Evolutionary conservation across 2,113 vertebrate species (phyloP).

Genomic region (Strix uralensis): DNA sequence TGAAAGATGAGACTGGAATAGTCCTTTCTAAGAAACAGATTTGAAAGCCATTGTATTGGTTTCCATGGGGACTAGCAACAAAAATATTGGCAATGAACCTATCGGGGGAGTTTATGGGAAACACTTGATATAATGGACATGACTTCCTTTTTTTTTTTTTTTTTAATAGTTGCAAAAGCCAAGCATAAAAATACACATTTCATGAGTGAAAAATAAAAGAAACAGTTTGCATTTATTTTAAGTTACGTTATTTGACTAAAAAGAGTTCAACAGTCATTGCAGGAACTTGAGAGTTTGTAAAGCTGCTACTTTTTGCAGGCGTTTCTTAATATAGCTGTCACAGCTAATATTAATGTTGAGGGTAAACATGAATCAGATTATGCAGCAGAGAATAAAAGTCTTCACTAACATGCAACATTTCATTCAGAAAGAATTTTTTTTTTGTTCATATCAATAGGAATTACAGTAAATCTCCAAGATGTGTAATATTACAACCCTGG

Average conservation of each 20-base stretch:
- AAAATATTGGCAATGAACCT: conserved; percentile 29
- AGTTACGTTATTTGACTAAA: background rate
- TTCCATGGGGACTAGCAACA: conserved; percentile 6
- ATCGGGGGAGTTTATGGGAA: background rate
- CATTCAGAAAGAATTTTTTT: background rate
- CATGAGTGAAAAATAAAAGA: background rate
- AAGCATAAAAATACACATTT: background rate
- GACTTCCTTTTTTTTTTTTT: background rate
- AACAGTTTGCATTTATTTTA: background rate
- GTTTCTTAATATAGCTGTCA: background rate
- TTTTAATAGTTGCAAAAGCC: background rate
- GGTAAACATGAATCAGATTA: background rate
- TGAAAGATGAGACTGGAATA: background rate
- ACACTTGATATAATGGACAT: background rate
- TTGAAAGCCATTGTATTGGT: background rate
- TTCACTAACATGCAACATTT: background rate
- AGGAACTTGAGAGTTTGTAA: background rate
- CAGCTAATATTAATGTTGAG: background rate
- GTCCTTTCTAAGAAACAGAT: background rate
- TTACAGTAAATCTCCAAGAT: background rate
- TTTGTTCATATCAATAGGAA: background rate
- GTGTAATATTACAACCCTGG: background rate
- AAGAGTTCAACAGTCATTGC: background rate
- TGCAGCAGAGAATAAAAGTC: background rate
- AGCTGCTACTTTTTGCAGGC: background rate